These are phyloP conservation scores for Adela reaumurella DNA, from an alignment of 2,888 invertebrate genomes.

Conservation along the genomic window DNA sequence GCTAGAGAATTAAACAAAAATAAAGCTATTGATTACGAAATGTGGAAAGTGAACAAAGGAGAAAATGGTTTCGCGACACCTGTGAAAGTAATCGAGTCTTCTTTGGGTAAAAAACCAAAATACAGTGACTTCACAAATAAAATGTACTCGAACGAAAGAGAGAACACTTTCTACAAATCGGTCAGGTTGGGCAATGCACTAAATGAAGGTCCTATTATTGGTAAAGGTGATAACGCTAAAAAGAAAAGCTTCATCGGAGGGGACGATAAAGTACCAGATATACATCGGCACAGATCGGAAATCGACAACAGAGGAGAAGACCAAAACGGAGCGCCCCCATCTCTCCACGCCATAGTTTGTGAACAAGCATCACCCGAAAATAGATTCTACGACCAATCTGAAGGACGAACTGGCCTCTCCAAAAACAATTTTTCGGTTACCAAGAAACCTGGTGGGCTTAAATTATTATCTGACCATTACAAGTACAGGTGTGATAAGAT, in stretches of 20 bases:
- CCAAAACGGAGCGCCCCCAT: conserved; percentile 19
- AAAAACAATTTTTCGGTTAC: too few species aligned
- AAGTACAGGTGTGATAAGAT: too few species aligned
- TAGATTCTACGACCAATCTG: conserved; percentile 32
- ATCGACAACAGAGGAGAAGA: conserved; percentile 18
- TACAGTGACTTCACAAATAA: too few species aligned
- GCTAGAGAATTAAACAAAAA: not conserved
- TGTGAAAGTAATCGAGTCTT: too few species aligned
- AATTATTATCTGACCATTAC: too few species aligned
- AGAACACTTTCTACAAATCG: conserved; percentile 27
- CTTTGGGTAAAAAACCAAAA: too few species aligned
- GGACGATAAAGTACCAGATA: conserved; percentile 33
- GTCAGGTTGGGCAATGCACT: conserved; percentile 41
- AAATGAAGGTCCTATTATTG: conserved; percentile 31
- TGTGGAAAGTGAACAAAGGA: too few species aligned
- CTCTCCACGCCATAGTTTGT: conserved; percentile 27
- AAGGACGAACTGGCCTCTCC: conserved; percentile 30
- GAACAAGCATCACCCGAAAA: conserved; percentile 32
- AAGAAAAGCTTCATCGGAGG: conserved; percentile 35
- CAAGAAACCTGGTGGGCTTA: too few species aligned
- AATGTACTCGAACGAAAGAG: too few species aligned
- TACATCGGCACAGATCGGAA: conserved; percentile 32
- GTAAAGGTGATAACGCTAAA: conserved; percentile 24
- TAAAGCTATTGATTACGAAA: not conserved
- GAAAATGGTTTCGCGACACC: too few species aligned